Evolutionary conservation across 2,888 invertebrate species (phyloP).

Genomic region (Athalia rosae): DNA sequence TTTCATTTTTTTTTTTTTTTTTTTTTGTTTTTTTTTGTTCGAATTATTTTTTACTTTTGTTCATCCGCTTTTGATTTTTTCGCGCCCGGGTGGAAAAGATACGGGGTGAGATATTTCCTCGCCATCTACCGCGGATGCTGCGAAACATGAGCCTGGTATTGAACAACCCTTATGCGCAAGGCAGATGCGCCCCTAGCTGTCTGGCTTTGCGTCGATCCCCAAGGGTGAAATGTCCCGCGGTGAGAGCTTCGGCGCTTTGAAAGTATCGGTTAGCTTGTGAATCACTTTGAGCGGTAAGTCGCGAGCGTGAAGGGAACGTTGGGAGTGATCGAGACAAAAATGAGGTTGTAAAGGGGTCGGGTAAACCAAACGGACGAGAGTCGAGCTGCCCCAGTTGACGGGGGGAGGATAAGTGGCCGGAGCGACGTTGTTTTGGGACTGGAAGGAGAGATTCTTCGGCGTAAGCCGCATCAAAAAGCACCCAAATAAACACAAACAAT

Average conservation of each 20-base stretch:
- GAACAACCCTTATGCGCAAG: constrained; percentile 73
- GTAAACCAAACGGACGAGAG: constrained; percentile 9
- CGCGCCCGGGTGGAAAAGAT: too few species aligned
- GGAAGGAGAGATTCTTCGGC: neutral
- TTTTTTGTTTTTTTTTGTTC: too few species aligned
- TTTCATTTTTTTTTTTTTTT: too few species aligned
- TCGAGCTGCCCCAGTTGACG: constrained; percentile 2
- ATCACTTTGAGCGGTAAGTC: constrained; percentile 26
- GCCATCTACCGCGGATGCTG: constrained; percentile 72
- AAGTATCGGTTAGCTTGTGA: constrained; percentile 31
- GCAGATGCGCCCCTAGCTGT: constrained; percentile 65
- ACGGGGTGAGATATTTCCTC: constrained; percentile 48
- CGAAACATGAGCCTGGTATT: constrained; percentile 67
- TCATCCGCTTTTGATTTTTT: constrained; percentile 3
- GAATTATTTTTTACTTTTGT: neutral
- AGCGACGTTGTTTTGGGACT: neutral
- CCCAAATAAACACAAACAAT: neutral
- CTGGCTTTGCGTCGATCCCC: constrained; percentile 37
- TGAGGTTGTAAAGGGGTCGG: constrained; percentile 26
- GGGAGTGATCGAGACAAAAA: constrained; percentile 21
- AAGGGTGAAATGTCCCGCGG: constrained; percentile 23
- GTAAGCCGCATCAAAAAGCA: neutral
- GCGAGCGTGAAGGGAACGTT: constrained; percentile 22
- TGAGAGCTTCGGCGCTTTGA: constrained; percentile 25
- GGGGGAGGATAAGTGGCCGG: constrained; percentile 21